Conservation (phyloP, 1,140 invertebrate genomes). For the Drosophila gunungcola region DNA sequence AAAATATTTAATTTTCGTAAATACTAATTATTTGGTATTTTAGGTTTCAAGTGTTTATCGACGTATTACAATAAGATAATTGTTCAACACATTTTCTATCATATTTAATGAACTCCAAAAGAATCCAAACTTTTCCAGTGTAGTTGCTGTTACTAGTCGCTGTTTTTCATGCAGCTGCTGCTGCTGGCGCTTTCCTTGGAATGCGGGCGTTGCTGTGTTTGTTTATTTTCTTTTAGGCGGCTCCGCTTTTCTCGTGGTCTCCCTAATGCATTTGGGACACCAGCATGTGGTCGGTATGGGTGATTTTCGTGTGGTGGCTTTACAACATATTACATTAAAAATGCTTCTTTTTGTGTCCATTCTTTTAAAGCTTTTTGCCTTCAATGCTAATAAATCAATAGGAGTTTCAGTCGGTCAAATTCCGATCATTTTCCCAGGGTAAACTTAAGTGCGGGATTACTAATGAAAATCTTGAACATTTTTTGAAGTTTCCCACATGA, state of each 20-base stretch:
- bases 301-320: conserved; percentile 47
- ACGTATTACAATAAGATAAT: too few relatives aligned
- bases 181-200: conserved; percentile 78
- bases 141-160: conserved; percentile 8
- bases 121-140: background rate
- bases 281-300: conserved; percentile 59
- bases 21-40: too few relatives aligned
- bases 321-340: conserved; percentile 77
- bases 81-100: too few relatives aligned
- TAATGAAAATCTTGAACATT: conserved; percentile 23
- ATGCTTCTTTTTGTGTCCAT: conserved; percentile 34
- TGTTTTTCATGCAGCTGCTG: conserved; percentile 67
- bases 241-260: conserved; percentile 39
- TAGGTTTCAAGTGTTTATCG: too few relatives aligned
- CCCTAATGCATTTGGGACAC: conserved; percentile 62
- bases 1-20: too few relatives aligned
- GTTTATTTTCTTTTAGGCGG: conserved; percentile 53
- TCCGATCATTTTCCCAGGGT: conserved; percentile 50
- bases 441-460: conserved; percentile 35
- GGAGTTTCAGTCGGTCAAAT: conserved; percentile 54
- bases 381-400: conserved; percentile 67
- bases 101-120: background rate
- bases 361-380: conserved; percentile 38
- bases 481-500: conserved; percentile 22
- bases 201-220: conserved; percentile 73